These are phyloP conservation scores for Phyllotis vaccarum DNA, from an alignment of 2,797 vertebrate genomes.

Conservation along the genomic window DNA sequence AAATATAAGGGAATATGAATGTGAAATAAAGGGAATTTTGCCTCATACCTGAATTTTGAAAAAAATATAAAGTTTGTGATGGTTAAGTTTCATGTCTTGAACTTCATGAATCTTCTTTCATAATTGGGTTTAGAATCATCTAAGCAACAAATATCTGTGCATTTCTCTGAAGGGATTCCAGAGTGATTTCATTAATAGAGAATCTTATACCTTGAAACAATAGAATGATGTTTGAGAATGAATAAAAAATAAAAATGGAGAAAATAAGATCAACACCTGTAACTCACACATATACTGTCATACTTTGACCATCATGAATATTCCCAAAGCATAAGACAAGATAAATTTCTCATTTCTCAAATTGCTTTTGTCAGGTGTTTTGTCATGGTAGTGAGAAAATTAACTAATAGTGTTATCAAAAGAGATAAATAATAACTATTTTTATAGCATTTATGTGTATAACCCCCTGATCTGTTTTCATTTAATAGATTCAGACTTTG, in stretches of 20 bases:
- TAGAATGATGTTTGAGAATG: not conserved
- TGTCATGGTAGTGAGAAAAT: not conserved
- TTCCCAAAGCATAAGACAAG: not conserved
- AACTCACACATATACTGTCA: not conserved
- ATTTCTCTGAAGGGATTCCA: not conserved
- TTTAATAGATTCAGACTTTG: slow-evolving; percentile 1
- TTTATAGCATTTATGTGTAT: not conserved
- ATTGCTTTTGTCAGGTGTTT: not conserved
- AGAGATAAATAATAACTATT: not conserved
- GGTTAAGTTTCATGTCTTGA: not conserved
- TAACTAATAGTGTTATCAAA: not conserved
- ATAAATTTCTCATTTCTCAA: not conserved
- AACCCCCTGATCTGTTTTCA: not conserved
- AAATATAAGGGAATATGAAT: not conserved
- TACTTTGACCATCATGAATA: not conserved
- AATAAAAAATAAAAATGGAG: not conserved
- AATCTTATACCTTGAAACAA: too few species aligned
- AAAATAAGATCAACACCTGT: not conserved
- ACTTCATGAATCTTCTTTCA: too few species aligned
- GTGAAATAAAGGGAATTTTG: not conserved
- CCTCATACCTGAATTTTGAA: not conserved
- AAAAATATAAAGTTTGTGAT: not conserved
- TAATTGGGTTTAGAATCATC: not conserved
- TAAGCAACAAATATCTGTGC: not conserved
- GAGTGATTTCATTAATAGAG: not conserved